These are phyloP conservation scores for Dasyornis broadbenti DNA, from an alignment of 2,113 vertebrate genomes.

Conservation along the genomic window DNA sequence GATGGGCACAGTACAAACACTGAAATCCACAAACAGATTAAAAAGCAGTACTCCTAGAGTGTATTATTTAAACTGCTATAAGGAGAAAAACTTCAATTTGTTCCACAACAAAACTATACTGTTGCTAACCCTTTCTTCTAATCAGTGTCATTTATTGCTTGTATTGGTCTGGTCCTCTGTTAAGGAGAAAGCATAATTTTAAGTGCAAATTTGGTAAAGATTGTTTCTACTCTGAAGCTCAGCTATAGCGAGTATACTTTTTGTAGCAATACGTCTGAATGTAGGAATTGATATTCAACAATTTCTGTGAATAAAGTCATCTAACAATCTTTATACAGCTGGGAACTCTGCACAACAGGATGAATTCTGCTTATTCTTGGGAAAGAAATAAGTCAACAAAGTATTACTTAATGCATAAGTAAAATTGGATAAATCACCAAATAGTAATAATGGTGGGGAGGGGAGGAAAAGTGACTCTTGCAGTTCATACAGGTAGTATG, in stretches of 20 bases:
- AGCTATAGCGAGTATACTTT: neutral
- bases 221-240: neutral
- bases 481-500: neutral
- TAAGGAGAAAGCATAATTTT: neutral
- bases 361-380: neutral
- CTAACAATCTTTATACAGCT: neutral
- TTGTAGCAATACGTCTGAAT: neutral
- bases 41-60: neutral
- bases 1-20: slow-evolving; percentile 45
- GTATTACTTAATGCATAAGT: neutral
- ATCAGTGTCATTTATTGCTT: neutral
- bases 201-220: neutral
- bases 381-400: neutral
- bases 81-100: neutral
- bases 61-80: neutral
- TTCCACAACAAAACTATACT: neutral
- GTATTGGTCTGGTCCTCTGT: neutral
- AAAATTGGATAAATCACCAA: neutral
- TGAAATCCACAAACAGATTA: slow-evolving; percentile 5
- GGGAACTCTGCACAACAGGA: neutral
- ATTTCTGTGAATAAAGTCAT: neutral
- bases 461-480: neutral
- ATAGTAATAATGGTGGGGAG: neutral
- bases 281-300: neutral
- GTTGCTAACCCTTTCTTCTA: neutral